Base-by-base conservation (phyloP, 2,113 vertebrate species). In the Hippocampus guttulatus region DNA sequence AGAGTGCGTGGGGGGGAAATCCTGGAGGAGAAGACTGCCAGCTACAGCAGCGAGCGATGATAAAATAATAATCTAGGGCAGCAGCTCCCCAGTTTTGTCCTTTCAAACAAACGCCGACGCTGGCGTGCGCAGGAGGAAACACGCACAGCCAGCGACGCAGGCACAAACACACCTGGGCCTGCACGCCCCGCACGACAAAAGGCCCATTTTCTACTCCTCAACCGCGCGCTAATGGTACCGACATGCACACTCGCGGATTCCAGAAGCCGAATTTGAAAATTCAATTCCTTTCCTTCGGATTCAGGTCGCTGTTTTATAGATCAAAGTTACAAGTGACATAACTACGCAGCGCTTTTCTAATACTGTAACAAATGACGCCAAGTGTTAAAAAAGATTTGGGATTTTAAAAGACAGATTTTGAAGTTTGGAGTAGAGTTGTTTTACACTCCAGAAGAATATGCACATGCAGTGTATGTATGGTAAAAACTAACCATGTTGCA, bases 1-100 rank as follows among this genome's bases (percentile, higher is more conserved):
- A n/a, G 62, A 67, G 62, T 63, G 71, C 77, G 76, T 76, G 78
- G 70, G 76, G 76, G 87, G 87, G 85, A 75, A 70, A 87, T 87
- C 84, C 85, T 87, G 73, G 80, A 55, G 76, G 80, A 89, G 82
- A 82, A 69, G 68, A 67, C 71, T 87, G 76, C 83, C 78, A 64
- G 81, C 81, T 83, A 84, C 79, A 76, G 79, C 64, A 81, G 76
- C 76, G 60, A 76, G 77, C 81, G 61, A 67, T 84, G 83, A 93
- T 91, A 82, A 91, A 90, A 91, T 90, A 90, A 92, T 91, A 88
- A 93, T 92, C 88, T 91, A 88, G 91, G 89, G 74, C 91, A 91
- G 81, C 81, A 70, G 78, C 83, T 81, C 84, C 85, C 82, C 58
- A 16, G 38, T 70, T 74, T 75, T 72, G 40, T 80, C 27, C 78